A percentile compares a stretch with the other conserved stretches of the same genome.
These are phyloP conservation scores for Acleris sparsana DNA, from an alignment of 2,888 invertebrate genomes.

Conservation along the genomic window DNA sequence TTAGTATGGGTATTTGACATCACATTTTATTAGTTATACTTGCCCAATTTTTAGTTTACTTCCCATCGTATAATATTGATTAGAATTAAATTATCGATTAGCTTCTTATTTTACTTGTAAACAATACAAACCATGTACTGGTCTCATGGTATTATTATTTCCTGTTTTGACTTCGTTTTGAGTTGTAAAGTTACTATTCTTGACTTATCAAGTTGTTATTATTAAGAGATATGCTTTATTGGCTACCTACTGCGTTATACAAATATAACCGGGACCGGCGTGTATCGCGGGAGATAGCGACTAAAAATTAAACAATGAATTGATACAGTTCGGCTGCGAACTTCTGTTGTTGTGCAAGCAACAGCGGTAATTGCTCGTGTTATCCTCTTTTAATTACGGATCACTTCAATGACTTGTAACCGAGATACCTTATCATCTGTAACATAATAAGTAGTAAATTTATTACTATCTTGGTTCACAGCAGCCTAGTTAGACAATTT, in stretches of 20 bases:
- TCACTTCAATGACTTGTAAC: constrained; percentile 13
- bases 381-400: constrained; percentile 13
- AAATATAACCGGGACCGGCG: constrained; percentile 23
- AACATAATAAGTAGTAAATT: constrained; percentile 13
- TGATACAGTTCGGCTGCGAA: constrained; percentile 16
- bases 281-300: constrained; percentile 15
- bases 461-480: background rate
- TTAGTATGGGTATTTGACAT: too few relatives aligned
- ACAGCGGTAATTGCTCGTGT: constrained; percentile 13
- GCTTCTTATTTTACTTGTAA: constrained; percentile 10
- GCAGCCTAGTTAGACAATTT: background rate
- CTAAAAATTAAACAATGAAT: constrained; percentile 6
- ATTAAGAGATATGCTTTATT: constrained; percentile 19
- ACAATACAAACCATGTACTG: background rate
- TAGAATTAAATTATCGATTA: background rate
- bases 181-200: background rate
- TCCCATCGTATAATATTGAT: too few relatives aligned
- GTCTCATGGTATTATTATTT: constrained; percentile 5
- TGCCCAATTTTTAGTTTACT: too few relatives aligned
- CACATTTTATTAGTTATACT: too few relatives aligned
- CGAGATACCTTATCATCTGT: constrained; percentile 16
- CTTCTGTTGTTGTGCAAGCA: constrained; percentile 12
- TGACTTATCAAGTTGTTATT: constrained; percentile 27
- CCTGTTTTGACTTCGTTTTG: constrained; percentile 23
- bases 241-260: constrained; percentile 14